phyloP scores from a whole-genome alignment of 2,888 invertebrate genomes.

The Lypha dubia region DNA sequence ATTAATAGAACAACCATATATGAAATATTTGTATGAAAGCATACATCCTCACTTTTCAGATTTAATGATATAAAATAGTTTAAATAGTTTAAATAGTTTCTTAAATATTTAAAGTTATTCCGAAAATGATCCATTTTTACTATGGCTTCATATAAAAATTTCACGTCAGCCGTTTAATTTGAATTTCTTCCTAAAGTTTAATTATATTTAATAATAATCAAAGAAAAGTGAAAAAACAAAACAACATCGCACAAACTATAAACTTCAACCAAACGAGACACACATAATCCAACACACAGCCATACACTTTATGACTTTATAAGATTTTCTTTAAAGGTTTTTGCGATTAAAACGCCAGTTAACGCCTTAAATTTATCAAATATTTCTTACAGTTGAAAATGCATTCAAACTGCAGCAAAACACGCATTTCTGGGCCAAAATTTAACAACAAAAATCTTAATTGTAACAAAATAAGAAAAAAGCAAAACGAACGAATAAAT shows the following conservation, averaged over 20 bases:
- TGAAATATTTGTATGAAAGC: too few species aligned
- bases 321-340: conserved; percentile 53
- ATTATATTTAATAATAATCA: background rate
- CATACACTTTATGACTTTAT: conserved; percentile 15
- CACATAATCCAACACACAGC: background rate
- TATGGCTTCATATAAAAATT: background rate
- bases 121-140: too few species aligned
- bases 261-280: background rate
- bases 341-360: conserved; percentile 53
- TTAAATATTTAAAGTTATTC: too few species aligned
- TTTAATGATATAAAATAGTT: too few species aligned
- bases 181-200: background rate
- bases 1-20: too few species aligned
- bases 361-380: conserved; percentile 65
- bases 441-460: conserved; percentile 44
- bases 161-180: background rate
- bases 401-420: conserved; percentile 33
- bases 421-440: conserved; percentile 40
- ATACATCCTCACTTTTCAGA: too few species aligned
- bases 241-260: background rate
- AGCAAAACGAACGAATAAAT: too few species aligned
- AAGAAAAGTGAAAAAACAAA: background rate
- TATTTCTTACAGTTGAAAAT: conserved; percentile 43
- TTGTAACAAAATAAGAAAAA: conserved; percentile 48
- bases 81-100: too few species aligned